Evolutionary conservation across 1,140 invertebrate genomes (phyloP), one percentile per base, ranked within the genome.

Genomic region (Caenorhabditis brenneri): DNA sequence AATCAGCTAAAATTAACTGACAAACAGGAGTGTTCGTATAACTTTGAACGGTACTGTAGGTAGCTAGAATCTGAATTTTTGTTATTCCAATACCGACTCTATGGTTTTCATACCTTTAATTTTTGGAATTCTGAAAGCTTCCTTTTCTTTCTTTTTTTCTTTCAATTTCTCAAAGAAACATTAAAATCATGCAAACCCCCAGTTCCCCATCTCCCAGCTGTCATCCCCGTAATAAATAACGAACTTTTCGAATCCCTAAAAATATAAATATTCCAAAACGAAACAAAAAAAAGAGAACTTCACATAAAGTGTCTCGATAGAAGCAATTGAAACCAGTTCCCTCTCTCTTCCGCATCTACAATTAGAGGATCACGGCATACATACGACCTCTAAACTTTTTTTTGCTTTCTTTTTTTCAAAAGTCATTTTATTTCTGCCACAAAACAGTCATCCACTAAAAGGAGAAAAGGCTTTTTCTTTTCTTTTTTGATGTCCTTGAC

Each of bases 311-410:
- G 31, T 80, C 29, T 53, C 48, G 22, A 6, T 65, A 31, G 33
- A 80, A 80, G 51, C 51, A 53, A 10, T 51, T 53, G 79, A 22
- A 80, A 80, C 39, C n/a, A 36, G 48, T 53, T 53, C 51, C 24
- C 22, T 22, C 29, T 33, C 39, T 53, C n/a, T 36, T 53, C 31
- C 29, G 24, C 33, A 48, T 79, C 65, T 74, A 74, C 65, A 74
- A 74, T 74, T 74, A 74, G 36, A 46, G n/a, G 42, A n/a, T 33
- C n/a, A 24, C 65, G 24, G 1, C 16, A 24, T 7, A 46, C 24
- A 42, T n/a, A 74, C 65, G 65, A 74, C 65, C 65, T 74, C 65
- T 74, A 74, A 74, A 74, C 58, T 65, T 65, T 36, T 65, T 65
- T 58, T 29, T 58, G 27, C 27, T 58, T 58, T 58, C 53, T 58